A percentile compares a stretch with the other conserved stretches of the same genome.
phyloP scores from a whole-genome alignment of 2,888 invertebrate genomes.

The Diogma glabrata region DNA sequence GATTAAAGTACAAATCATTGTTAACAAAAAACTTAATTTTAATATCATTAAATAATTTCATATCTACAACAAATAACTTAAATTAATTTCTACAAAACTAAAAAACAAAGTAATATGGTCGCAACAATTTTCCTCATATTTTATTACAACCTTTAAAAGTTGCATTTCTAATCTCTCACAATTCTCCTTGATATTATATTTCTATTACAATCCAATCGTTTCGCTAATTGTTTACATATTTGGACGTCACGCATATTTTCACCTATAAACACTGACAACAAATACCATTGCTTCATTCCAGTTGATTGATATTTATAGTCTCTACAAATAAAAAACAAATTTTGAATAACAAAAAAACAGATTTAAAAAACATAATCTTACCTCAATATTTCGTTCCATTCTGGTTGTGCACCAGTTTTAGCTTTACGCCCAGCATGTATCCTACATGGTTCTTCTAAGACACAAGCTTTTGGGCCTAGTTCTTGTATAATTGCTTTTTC shows the following conservation, averaged over 20 bases:
- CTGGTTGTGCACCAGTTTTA: slow-evolving; percentile 37
- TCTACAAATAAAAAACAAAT: slow-evolving; percentile 39
- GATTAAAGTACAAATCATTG: too few species aligned
- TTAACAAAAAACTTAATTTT: too few species aligned
- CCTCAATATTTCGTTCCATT: slow-evolving; percentile 72
- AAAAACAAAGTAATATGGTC: too few species aligned
- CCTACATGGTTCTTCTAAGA: slow-evolving; percentile 65
- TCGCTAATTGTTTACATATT: slow-evolving; percentile 69
- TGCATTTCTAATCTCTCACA: slow-evolving; percentile 9
- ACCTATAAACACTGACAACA: slow-evolving; percentile 74
- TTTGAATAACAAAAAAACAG: background rate
- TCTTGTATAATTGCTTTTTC: slow-evolving; percentile 67
- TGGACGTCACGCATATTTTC: slow-evolving; percentile 72
- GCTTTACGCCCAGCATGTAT: slow-evolving; percentile 32
- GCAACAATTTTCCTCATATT: too few species aligned
- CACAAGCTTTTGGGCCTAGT: slow-evolving; percentile 65
- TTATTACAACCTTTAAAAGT: too few species aligned
- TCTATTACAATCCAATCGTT: slow-evolving; percentile 47
- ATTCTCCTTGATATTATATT: slow-evolving; percentile 6
- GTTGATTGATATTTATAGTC: slow-evolving; percentile 67
- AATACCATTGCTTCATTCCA: slow-evolving; percentile 66
- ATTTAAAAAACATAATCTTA: slow-evolving; percentile 29
- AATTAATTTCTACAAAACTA: too few species aligned
- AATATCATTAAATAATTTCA: too few species aligned
- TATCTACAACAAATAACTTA: too few species aligned